phyloP scores from a whole-genome alignment of 2,797 vertebrate genomes.

The Tympanoctomys barrerae region DNA sequence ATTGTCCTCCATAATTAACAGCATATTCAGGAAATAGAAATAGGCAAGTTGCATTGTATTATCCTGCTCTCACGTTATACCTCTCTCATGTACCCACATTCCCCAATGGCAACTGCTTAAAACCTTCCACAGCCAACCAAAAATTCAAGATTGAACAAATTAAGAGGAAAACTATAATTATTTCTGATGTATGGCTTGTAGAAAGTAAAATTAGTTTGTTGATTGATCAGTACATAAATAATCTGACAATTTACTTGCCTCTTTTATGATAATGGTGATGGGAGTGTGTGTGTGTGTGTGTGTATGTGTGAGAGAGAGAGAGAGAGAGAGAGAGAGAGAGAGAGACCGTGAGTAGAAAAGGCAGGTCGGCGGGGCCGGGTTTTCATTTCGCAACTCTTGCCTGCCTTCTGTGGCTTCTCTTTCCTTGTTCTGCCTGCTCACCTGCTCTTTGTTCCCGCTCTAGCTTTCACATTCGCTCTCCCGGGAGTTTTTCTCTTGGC shows the following conservation, averaged over 20 bases:
- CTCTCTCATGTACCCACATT: background rate
- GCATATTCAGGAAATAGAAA: background rate
- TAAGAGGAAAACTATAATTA: background rate
- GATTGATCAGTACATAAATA: conserved; percentile 32
- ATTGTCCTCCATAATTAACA: conserved; percentile 1
- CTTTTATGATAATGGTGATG: conserved; percentile 11
- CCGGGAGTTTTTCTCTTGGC: conserved; percentile 68
- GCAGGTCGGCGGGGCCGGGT: background rate
- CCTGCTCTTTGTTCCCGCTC: conserved; percentile 60
- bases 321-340: too few relatives aligned
- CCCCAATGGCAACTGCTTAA: background rate
- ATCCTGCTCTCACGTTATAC: background rate
- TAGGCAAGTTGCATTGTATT: background rate
- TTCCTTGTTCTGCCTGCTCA: conserved; percentile 51
- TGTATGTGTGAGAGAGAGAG: background rate
- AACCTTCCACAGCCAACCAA: background rate
- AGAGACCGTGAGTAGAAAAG: background rate
- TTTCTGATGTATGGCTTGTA: background rate
- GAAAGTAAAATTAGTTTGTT: background rate
- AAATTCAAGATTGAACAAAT: conserved; percentile 34
- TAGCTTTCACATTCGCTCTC: conserved; percentile 63
- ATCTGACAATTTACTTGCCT: background rate
- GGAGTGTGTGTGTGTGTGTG: background rate
- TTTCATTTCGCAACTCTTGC: background rate
- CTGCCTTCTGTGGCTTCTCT: conserved; percentile 13